These are phyloP conservation scores for Lagopus muta DNA, from an alignment of 2,113 vertebrate species.

Conservation along the genomic window DNA sequence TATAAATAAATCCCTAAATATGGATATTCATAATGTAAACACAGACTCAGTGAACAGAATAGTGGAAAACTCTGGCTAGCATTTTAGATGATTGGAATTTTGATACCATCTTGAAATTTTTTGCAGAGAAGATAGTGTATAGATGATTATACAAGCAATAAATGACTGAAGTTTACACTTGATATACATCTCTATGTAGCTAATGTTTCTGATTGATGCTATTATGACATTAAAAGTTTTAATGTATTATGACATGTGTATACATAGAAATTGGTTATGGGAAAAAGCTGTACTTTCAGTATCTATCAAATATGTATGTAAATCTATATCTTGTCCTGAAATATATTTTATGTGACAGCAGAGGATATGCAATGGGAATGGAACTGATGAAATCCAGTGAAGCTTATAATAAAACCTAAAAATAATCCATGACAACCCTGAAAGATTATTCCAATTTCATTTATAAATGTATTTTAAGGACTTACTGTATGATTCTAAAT, in stretches of 20 bases:
- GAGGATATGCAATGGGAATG: background rate
- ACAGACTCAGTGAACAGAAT: background rate
- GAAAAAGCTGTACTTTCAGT: background rate
- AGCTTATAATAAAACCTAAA: background rate
- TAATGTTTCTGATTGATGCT: background rate
- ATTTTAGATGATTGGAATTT: background rate
- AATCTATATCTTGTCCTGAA: background rate
- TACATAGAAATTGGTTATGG: background rate
- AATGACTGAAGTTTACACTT: background rate
- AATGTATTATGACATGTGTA: too few species aligned
- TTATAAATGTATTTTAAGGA: background rate
- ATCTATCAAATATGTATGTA: background rate
- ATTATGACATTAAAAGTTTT: background rate
- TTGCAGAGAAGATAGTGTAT: background rate
- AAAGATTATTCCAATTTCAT: background rate
- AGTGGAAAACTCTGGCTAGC: background rate
- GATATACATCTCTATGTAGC: background rate
- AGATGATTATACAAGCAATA: background rate
- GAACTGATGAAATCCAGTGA: background rate
- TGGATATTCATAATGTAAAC: background rate
- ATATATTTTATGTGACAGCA: background rate
- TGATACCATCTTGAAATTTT: background rate
- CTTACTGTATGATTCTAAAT: background rate
- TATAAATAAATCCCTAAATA: background rate
- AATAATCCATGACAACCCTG: background rate